These are phyloP conservation scores for Scaptodrosophila lebanonensis DNA, from an alignment of 1,140 invertebrate genomes.

Conservation along the genomic window DNA sequence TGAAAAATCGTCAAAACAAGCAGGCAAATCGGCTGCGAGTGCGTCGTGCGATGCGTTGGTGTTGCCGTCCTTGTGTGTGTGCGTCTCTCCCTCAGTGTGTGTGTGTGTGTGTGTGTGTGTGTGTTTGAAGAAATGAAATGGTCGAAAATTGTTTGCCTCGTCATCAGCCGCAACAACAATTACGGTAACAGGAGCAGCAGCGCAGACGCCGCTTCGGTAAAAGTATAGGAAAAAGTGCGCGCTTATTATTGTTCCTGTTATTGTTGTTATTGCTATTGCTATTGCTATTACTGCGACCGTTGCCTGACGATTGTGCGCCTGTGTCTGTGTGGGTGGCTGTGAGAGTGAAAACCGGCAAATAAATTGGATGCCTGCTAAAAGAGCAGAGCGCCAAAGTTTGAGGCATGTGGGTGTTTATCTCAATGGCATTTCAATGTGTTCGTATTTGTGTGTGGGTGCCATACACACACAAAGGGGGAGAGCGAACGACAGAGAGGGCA, in stretches of 20 bases:
- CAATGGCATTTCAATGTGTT: too few relatives aligned
- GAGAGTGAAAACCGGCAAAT: conserved; percentile 39
- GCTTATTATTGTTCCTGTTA: too few relatives aligned
- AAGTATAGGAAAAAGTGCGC: too few relatives aligned
- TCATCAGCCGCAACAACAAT: conserved; percentile 10
- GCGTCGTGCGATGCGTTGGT: background rate
- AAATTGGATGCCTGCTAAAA: conserved; percentile 16
- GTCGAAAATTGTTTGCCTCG: conserved; percentile 59
- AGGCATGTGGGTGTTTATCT: conserved; percentile 29
- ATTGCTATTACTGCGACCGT: conserved; percentile 7
- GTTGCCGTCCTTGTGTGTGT: conserved; percentile 40
- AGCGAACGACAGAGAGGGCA: background rate
- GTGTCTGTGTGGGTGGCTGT: conserved; percentile 8
- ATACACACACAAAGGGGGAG: too few relatives aligned
- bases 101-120: background rate
- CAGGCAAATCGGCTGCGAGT: conserved; percentile 46
- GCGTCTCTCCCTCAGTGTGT: conserved; percentile 23
- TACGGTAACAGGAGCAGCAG: conserved; percentile 3
- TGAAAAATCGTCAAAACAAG: conserved; percentile 59
- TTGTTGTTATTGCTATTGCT: conserved; percentile 66
- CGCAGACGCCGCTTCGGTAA: conserved; percentile 12
- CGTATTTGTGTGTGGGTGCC: background rate
- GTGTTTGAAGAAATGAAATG: conserved; percentile 41
- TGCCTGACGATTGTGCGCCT: conserved; percentile 14
- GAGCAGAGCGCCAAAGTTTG: conserved; percentile 23